A percentile compares a stretch with the other conserved stretches of the same genome.
These are phyloP conservation scores for Umimayanthus kanabou DNA, from an alignment of 92 coral and sea anemone genomes.

Conservation along the genomic window DNA sequence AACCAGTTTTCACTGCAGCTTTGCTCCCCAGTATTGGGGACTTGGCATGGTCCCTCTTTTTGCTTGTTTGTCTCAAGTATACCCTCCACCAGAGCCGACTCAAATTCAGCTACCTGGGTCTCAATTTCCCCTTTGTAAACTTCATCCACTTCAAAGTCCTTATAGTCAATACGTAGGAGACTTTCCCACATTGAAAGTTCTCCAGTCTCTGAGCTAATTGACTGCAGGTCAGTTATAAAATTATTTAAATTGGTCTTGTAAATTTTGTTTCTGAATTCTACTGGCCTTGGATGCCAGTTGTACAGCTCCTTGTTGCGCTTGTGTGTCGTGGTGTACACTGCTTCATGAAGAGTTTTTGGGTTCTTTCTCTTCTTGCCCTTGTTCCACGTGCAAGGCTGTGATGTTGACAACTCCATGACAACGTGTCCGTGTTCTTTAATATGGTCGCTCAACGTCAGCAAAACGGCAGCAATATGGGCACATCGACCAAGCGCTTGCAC, in stretches of 20 bases:
- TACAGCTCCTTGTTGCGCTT: background rate
- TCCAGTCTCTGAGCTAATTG: background rate
- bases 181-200: background rate
- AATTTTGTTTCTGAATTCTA: background rate
- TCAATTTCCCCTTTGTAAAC: conserved; percentile 2
- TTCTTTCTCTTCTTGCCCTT: conserved; percentile 29
- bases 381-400: conserved; percentile 25
- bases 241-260: background rate
- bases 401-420: background rate
- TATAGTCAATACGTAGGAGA: conserved; percentile 8
- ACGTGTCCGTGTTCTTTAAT: too few species aligned
- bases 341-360: background rate
- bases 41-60: background rate
- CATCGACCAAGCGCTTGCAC: too few species aligned
- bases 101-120: conserved; percentile 3
- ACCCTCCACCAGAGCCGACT: background rate
- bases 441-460: too few species aligned
- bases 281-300: conserved; percentile 26
- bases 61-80: background rate
- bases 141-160: conserved; percentile 16
- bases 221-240: conserved; percentile 9
- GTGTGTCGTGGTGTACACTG: background rate
- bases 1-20: too few species aligned
- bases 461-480: too few species aligned
- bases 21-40: too few species aligned